Evolutionary conservation across 2,888 invertebrate genomes (phyloP), one percentile per base, ranked within the genome.

Genomic region (Furcula furcula): DNA sequence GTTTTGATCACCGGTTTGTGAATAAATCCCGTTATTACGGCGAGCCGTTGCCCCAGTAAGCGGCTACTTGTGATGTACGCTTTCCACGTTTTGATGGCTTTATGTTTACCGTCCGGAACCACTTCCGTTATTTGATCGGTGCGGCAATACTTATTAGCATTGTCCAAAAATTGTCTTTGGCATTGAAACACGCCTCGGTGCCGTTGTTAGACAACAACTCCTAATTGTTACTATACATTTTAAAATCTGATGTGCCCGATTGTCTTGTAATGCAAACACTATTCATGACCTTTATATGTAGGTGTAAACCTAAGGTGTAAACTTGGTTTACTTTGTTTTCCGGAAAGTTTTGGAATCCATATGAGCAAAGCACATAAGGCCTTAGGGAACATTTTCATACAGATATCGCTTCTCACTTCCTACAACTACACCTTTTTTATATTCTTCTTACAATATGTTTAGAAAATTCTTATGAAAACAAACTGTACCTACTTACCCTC

Each of bases 1-100:
- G 54, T 78, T 79, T 76, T 63, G 68, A 72, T 70, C 70, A 64
- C 65, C 66, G 66, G 69, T 68, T 68, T 67, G 63, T 72, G 61
- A 66, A 69, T 68, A 49, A 52, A 61, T 76, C 68, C 86, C 86
- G 85, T 84, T 86, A 82, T 58, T 46, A 47, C 47, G 37, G 39
- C 67, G 68, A 54, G 63, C 66, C 67, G 68, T 55, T 76, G 77
- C 58, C 78, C 79, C 58, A 80, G 68, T 79, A 71, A 69, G 67
- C 75, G 65, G 68, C 66, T 18, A 9, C 26, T 7, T 9, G 74
- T 76, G 66, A 60, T 58, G 48, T 55, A 59, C 61, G 60, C 60
- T 77, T 77, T 77, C 66, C 68, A 59, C 59, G 37, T 53, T 62
- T 59, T 64, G 52, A 65, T 59, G 61, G 58, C 38, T 44, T 53